These are phyloP conservation scores for Drosophila emarginata DNA, from an alignment of 2,888 invertebrate genomes.

Conservation along the genomic window DNA sequence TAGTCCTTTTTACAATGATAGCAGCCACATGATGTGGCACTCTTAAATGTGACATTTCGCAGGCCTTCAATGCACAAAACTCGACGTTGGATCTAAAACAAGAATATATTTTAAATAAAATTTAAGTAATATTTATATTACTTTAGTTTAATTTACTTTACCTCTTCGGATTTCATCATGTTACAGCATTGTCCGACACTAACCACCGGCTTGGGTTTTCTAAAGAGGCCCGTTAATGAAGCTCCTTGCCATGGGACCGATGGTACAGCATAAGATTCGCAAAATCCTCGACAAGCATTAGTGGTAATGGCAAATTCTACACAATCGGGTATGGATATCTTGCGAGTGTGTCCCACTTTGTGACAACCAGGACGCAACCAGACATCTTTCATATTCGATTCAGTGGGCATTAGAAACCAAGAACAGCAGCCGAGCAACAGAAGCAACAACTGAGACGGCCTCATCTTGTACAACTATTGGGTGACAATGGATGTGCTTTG, in stretches of 20 bases:
- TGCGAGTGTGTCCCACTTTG: conserved; percentile 91
- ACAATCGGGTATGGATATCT: conserved; percentile 92
- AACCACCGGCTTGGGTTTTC: conserved; percentile 86
- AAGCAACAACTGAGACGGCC: conserved; percentile 36
- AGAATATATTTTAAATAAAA: not conserved
- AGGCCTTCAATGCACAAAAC: conserved; percentile 91
- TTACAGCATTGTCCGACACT: conserved; percentile 95
- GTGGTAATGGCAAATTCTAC: conserved; percentile 92
- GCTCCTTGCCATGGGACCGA: conserved; percentile 83
- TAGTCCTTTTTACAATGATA: conserved; percentile 91
- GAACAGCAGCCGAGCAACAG: conserved; percentile 42
- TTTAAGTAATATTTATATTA: not conserved
- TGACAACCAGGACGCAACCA: conserved; percentile 92
- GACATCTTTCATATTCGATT: conserved; percentile 80
- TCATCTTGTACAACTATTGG: conserved; percentile 40
- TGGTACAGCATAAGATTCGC: conserved; percentile 93
- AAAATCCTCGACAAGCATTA: conserved; percentile 94
- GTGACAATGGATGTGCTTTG: not conserved
- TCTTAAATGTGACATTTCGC: conserved; percentile 90
- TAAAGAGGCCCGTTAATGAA: conserved; percentile 65
- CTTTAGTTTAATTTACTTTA: conserved; percentile 80
- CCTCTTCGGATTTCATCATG: conserved; percentile 94
- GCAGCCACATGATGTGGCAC: conserved; percentile 91
- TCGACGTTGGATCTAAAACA: conserved; percentile 87
- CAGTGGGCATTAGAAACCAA: conserved; percentile 26